Evolutionary conservation across 64 coral and sea anemone species (phyloP), one percentile per base, ranked within the genome.

Genomic region (Actinia tenebrosa): DNA sequence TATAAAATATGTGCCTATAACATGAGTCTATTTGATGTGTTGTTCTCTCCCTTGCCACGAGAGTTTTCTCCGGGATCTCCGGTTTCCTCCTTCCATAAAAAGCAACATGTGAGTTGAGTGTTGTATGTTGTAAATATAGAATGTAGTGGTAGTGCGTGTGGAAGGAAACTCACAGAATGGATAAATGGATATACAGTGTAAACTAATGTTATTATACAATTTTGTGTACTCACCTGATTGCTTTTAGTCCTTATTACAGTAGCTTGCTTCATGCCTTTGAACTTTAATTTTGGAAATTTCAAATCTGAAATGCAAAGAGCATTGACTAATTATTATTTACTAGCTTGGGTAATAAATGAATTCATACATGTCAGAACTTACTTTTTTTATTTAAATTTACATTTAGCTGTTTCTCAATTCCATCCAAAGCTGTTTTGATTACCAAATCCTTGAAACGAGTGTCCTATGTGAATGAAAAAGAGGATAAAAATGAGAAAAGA

Each of bases 341-440:
- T 58, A 11, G 10, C 15, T 13, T 58, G 10, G 56, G 11, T 55
- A 55, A 11, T 55, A 55, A 55, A 8, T 58, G 56, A 58, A 66
- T 66, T 78, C 53, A 81, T 3, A 50, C 16, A 50, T 42, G 58
- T 45, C 3, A 52, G 11, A 43, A 98, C 97, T 88, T 81, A 99
- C 97, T 99, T 89, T 99, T 99, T 43, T 89, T 92, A 77, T 99
- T 92, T 43, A 99, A 72, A 82, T 85, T 99, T n/a, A 88, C 79
- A 56, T 87, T 93, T 14, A 92, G 91, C 14, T 91, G 85, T 95
- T 88, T 91, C 45, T 93, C 90, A 83, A 99, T 92, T 64, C 90
- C 97, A 88, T 99, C 97, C 27, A 95, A 68, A 3, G 90, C 90
- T 61, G 97, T 99, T 46, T 99, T 87, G 60, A 99, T 86, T 71